Base-by-base conservation (phyloP, 2,888 invertebrate species). In the Axea sp. region DNA sequence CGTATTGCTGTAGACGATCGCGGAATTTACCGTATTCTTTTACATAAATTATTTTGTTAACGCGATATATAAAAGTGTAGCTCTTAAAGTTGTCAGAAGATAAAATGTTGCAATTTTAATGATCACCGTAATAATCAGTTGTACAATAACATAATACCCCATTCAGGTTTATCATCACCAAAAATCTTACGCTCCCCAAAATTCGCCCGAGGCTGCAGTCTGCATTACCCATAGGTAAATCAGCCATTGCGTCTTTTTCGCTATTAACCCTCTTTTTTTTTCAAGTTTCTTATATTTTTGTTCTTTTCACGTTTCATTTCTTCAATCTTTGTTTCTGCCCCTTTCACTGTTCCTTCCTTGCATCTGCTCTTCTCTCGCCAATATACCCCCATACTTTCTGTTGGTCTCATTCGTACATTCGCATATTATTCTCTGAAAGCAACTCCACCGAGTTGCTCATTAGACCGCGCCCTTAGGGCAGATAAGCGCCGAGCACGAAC, bases 401-500 rank as follows among this genome's bases (percentile, higher is more conserved):
- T 43, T 59, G 64, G 64, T 64, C 64, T 72, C 57, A 64, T 64
- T 53, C 72, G 64, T 72, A 57, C 45, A 41, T 62, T 72, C 59
- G 72, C 72, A 65, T 72, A 72, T 72, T 72, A 72, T 72, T 53
- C 65, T 35, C 51, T 65, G 51, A 72, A 72, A 72, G 59, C 64
- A 72, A 65, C 64, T 59, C 49, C 53, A 41, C 51, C 64, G 71
- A 72, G 64, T 64, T 72, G 71, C 71, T 72, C 71, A 72, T 72
- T 72, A 72, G 71, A 62, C 71, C 71, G 71, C 71, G 43, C 71
- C 71, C 71, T 64, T 57, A 57, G 57, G 71, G 51, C 71, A 72
- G 71, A 72, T 72, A 64, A 64, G 64, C 55, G 49, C 57, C 53
- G 47, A 62, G 41, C 62, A 59, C 71, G 59, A 71, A 71, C 71